These are phyloP conservation scores for Larimichthys crocea DNA, from an alignment of 2,113 vertebrate species.

Conservation along the genomic window DNA sequence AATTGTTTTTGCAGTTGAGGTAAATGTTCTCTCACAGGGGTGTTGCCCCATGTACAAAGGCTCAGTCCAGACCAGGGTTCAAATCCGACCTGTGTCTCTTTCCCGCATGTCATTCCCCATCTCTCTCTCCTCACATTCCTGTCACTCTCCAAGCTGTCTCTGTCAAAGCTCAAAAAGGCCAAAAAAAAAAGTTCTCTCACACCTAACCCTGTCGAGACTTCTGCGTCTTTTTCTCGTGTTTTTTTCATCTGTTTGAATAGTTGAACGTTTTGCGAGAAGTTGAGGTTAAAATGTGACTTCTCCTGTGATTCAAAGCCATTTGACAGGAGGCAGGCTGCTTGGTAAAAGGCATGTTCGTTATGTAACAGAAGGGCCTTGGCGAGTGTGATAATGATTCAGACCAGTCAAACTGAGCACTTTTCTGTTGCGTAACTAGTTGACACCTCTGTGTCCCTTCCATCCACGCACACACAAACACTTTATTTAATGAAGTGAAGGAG, in stretches of 20 bases:
- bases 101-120: no score
- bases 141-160: no score
- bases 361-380: constrained; percentile 61
- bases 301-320: constrained; percentile 40
- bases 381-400: constrained; percentile 74
- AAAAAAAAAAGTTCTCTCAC: not conserved
- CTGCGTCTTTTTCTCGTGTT: not conserved
- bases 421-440: constrained; percentile 70
- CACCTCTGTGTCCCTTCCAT: constrained; percentile 61
- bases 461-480: constrained; percentile 30
- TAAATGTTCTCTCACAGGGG: no score
- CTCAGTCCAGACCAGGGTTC: no score
- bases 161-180: no score
- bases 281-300: constrained; percentile 28
- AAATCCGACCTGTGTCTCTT: no score
- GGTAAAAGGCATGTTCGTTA: constrained; percentile 52
- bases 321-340: constrained; percentile 63
- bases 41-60: no score
- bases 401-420: constrained; percentile 40
- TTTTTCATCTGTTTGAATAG: not conserved
- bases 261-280: constrained; percentile 21
- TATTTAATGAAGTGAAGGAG: constrained; percentile 37
- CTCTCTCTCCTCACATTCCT: no score
- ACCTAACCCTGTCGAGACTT: not conserved
- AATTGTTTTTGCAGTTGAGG: no score